Base-by-base conservation (phyloP, 2,113 vertebrate species). In the Equus przewalskii region DNA sequence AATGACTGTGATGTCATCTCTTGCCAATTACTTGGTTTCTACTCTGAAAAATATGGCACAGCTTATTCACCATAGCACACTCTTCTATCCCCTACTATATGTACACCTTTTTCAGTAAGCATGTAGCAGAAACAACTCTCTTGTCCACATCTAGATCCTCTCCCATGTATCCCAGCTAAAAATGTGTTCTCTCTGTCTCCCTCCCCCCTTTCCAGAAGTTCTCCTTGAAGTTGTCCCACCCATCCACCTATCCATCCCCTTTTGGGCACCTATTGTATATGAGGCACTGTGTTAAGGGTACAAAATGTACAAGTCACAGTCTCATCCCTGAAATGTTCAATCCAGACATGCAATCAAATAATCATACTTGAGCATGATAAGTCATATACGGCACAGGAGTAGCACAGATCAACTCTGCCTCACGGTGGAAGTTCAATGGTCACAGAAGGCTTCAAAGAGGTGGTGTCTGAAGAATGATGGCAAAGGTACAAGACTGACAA, bases 1-100 rank as follows among this genome's bases (percentile, higher is more conserved):
- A 85, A 86, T 24, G 80, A 67, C 36, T 72, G 18, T 4, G 21
- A n/a, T 33, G 33, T 54, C 16, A 88, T 64, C 54, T 51, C 36
- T 94, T 85, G 70, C 30, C 44, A 90, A 62, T 30, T 84, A 49
- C 72, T 73, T 91, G 41, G 33, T 75, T 79, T 95, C 82, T 65
- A 33, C 76, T 80, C 79, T 72, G 49, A 75, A 89, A 91, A 51
- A 69, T 92, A 70, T 6, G 30, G 8, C 44, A 58, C 4, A n/a
- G 11, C 11, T 95, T 26, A 51, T 54, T 92, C 36, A 73, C 54
- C 26, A n/a, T 3, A 86, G n/a, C 14, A 82, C 33, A 62, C 5
- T 64, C 21, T 76, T 76, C 46, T 36, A 44, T 36, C 6, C 24
- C 19, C 36, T 19, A 15, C 16, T 49, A 46, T 22, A 72, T 46